These are phyloP conservation scores for Ichneumoninae sp. DNA, from an alignment of 2,888 invertebrate genomes.

Conservation along the genomic window DNA sequence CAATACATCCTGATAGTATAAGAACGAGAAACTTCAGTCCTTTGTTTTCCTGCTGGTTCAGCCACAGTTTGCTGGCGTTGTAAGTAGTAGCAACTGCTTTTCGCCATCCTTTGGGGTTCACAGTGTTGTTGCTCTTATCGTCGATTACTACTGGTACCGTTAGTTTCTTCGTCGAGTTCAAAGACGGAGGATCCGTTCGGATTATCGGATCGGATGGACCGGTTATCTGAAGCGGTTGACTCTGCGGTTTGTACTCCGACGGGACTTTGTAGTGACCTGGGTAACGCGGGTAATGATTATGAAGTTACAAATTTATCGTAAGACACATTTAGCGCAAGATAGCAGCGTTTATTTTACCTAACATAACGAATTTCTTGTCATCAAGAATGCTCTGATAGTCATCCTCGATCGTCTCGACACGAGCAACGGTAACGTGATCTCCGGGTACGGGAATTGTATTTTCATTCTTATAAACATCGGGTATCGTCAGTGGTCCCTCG, in stretches of 20 bases:
- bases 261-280: slow-evolving; percentile 81
- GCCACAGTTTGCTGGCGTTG: slow-evolving; percentile 85
- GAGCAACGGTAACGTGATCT: slow-evolving; percentile 72
- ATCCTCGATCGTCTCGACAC: slow-evolving; percentile 71
- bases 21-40: slow-evolving; percentile 89
- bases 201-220: slow-evolving; percentile 82
- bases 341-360: slow-evolving; percentile 67
- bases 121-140: slow-evolving; percentile 66
- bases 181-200: slow-evolving; percentile 63
- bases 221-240: slow-evolving; percentile 81
- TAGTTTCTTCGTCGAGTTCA: slow-evolving; percentile 71
- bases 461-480: slow-evolving; percentile 76
- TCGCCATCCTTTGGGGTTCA: slow-evolving; percentile 72
- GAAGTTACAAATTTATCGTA: not conserved
- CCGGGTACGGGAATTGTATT: slow-evolving; percentile 72
- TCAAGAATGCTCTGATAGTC: slow-evolving; percentile 73
- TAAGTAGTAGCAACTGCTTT: slow-evolving; percentile 71
- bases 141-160: slow-evolving; percentile 57
- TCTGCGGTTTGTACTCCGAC: slow-evolving; percentile 79
- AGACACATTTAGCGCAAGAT: not conserved
- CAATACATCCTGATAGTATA: slow-evolving; percentile 88
- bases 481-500: slow-evolving; percentile 88
- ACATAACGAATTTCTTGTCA: slow-evolving; percentile 74
- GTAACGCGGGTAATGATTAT: slow-evolving; percentile 4
- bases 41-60: slow-evolving; percentile 91